These are phyloP conservation scores for Pseudeuparius sepicola DNA, from an alignment of 2,888 invertebrate genomes.

Conservation along the genomic window DNA sequence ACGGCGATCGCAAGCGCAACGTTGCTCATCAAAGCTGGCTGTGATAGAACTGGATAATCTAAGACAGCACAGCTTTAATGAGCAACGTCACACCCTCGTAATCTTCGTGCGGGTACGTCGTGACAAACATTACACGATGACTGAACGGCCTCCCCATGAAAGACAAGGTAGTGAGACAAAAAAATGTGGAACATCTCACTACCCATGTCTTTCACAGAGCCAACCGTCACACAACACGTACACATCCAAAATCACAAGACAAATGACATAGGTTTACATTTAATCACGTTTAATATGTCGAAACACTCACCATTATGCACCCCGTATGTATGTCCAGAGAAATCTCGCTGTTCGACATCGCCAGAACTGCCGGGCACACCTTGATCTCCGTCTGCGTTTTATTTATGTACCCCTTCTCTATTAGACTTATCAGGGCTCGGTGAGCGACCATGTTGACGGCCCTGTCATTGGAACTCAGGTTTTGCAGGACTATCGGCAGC, in stretches of 20 bases:
- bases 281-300: neutral
- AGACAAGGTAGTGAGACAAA: slow-evolving; percentile 97
- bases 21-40: slow-evolving; percentile 94
- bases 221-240: slow-evolving; percentile 27
- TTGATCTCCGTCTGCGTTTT: slow-evolving; percentile 50
- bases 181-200: slow-evolving; percentile 76
- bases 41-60: slow-evolving; percentile 69
- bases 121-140: too few relatives aligned
- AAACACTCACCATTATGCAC: slow-evolving; percentile 47
- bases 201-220: slow-evolving; percentile 94
- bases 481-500: slow-evolving; percentile 51
- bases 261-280: neutral
- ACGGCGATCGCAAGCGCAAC: slow-evolving; percentile 38
- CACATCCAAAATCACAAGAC: neutral
- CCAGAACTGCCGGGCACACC: slow-evolving; percentile 54
- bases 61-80: slow-evolving; percentile 57
- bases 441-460: slow-evolving; percentile 58
- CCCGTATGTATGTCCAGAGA: slow-evolving; percentile 44
- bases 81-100: slow-evolving; percentile 32
- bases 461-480: slow-evolving; percentile 49
- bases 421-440: slow-evolving; percentile 49
- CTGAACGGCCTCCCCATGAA: slow-evolving; percentile 64
- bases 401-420: slow-evolving; percentile 54
- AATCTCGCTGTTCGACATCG: slow-evolving; percentile 44
- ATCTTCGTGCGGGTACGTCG: slow-evolving; percentile 2